Percentiles rank a stretch among this genome's conserved stretches.
phyloP scores from a whole-genome alignment of 2,888 invertebrate genomes.

The Polydrusus cervinus region DNA sequence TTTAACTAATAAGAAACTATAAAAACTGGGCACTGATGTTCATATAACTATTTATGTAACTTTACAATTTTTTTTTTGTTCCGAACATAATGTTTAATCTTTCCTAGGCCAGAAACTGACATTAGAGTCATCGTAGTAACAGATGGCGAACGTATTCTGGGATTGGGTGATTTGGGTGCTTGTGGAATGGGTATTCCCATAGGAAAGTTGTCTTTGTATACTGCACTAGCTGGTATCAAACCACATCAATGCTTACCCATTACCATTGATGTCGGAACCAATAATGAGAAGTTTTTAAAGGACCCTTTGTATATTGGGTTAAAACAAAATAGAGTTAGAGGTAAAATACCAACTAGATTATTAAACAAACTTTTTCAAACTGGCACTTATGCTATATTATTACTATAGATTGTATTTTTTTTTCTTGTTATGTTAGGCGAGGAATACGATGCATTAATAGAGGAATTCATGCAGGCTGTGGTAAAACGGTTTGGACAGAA shows the following conservation, averaged over 20 bases:
- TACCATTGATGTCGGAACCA: constrained; percentile 94
- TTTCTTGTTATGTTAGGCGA: constrained; percentile 18
- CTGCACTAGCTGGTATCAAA: constrained; percentile 96
- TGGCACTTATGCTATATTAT: neutral
- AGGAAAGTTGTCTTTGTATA: constrained; percentile 96
- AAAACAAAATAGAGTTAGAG: constrained; percentile 87
- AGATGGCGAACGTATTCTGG: constrained; percentile 97
- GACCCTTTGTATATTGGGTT: constrained; percentile 97
- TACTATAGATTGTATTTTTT: neutral
- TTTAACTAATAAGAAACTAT: no score
- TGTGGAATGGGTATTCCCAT: constrained; percentile 99
- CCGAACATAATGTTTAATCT: neutral
- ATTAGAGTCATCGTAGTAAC: constrained; percentile 94
- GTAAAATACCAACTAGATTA: constrained; percentile 69
- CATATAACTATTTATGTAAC: no score
- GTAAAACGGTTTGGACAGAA: constrained; percentile 91
- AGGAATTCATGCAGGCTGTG: constrained; percentile 97
- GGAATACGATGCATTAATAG: constrained; percentile 91
- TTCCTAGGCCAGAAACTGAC: constrained; percentile 86
- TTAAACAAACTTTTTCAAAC: neutral
- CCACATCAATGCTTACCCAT: constrained; percentile 96
- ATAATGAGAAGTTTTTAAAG: constrained; percentile 84
- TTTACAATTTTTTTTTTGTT: neutral
- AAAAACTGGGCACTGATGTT: neutral
- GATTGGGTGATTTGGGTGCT: constrained; percentile 96